A percentile compares a stretch with the other conserved stretches of the same genome.
Evolutionary conservation across 2,888 invertebrate species (phyloP).

Genomic region (Mylabris sibirica): DNA sequence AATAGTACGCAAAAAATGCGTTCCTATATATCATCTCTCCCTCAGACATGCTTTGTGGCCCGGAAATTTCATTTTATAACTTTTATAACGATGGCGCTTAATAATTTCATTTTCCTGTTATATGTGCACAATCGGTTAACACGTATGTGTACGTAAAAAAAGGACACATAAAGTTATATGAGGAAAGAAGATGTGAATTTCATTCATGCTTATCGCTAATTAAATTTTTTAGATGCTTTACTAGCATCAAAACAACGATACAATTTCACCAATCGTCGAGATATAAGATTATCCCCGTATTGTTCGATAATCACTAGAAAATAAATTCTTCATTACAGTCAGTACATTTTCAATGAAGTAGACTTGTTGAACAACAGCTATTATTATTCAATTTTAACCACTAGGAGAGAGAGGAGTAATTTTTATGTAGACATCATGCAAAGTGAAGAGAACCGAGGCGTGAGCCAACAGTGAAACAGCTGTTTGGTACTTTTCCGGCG

Average conservation of each 20-base stretch:
- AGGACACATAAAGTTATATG: constrained; percentile 16
- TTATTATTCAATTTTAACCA: constrained; percentile 27
- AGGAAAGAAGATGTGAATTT: constrained; percentile 20
- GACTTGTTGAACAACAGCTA: neutral
- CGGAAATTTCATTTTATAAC: constrained; percentile 63
- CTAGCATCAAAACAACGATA: constrained; percentile 18
- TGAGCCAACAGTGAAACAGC: constrained; percentile 47
- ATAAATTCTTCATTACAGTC: neutral
- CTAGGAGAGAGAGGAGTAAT: constrained; percentile 25
- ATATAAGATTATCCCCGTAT: too few species aligned
- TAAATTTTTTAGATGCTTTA: constrained; percentile 50
- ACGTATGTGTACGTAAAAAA: constrained; percentile 15
- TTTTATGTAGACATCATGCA: constrained; percentile 31
- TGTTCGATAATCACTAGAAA: neutral
- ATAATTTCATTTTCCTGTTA: constrained; percentile 55
- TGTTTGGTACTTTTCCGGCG: constrained; percentile 46
- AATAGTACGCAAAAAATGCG: constrained; percentile 63
- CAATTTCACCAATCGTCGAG: constrained; percentile 10
- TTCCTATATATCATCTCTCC: constrained; percentile 62
- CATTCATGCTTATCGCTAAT: constrained; percentile 43
- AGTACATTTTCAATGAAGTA: neutral
- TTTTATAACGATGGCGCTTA: constrained; percentile 60
- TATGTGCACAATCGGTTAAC: constrained; percentile 47
- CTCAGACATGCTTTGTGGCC: constrained; percentile 61
- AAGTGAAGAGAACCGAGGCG: constrained; percentile 21